Base-by-base conservation (phyloP, 2,888 invertebrate genomes). In the Drosophila aldrichi region DNA sequence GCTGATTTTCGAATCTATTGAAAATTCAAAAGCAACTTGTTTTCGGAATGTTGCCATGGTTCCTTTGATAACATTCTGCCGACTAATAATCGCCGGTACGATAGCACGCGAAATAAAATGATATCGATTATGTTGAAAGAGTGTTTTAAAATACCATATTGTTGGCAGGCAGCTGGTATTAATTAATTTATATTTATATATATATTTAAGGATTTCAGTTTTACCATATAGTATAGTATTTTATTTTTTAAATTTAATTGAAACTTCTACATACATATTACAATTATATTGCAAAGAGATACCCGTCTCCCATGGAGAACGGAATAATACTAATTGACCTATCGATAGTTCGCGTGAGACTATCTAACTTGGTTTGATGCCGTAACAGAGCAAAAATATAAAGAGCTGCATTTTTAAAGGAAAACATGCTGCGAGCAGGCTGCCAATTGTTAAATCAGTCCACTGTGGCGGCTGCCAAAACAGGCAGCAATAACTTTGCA, bases 401-500 rank as follows among this genome's bases (percentile, higher is more conserved):
- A 62, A 34, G 25, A 44, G 18, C 62, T 10, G 2, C 5, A 25
- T 55, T 66, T 36, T 34, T 63, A 36, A 67, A 60, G 76, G 48
- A 66, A 52, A 61, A 77, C 22, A 91, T 91, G 91, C 60, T 91
- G 36, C 90, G 91, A 12, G 78, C 79, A 12, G 61, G 84, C 5
- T 70, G 64, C 16, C 85, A 84, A 46, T 64, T 88, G 38, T 61
- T 91, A n/a, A 81, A 81, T 34, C 83, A 83, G 20, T 65, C 88
- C 18, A 57, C 83, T 10, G 51, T 78, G 38, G 75, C 74, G 7
- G 82, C 90, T 65, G 78, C 70, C 9, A 92, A 92, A 81, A 79
- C 79, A 3, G 90, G 91, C 7, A 89, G 82, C 59, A 88, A 85
- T 2, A 82, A 81, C 2, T 89, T 91, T 43, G 85, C 91, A 0